These are phyloP conservation scores for Drosophila neonasuta DNA, from an alignment of 2,888 invertebrate species.

Conservation along the genomic window DNA sequence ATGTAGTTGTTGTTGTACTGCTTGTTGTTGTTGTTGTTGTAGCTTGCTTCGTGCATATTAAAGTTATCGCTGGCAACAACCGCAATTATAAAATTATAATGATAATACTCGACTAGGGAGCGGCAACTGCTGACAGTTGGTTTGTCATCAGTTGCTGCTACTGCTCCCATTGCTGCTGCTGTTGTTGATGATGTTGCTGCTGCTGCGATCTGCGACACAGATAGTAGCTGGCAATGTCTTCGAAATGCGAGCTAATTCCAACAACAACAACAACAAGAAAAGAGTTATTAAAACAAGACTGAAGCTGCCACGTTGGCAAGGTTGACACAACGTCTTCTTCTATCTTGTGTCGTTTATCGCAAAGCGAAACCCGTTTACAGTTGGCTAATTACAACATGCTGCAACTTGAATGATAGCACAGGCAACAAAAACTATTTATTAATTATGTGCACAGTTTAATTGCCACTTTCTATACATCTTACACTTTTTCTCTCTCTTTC, in stretches of 20 bases:
- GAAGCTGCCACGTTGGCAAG: conserved; percentile 4
- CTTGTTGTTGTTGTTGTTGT: conserved; percentile 17
- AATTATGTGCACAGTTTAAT: conserved; percentile 70
- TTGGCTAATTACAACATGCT: conserved; percentile 61
- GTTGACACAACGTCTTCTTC: conserved; percentile 30
- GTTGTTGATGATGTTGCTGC: conserved; percentile 29
- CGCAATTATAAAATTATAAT: conserved; percentile 79
- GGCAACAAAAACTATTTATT: conserved; percentile 55
- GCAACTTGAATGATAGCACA: conserved; percentile 38
- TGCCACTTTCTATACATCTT: conserved; percentile 60
- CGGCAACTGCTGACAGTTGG: conserved; percentile 75
- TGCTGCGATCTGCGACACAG: conserved; percentile 60
- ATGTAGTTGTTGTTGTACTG: conserved; percentile 18
- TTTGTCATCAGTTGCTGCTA: conserved; percentile 59
- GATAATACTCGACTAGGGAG: conserved; percentile 74
- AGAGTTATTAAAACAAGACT: conserved; percentile 75
- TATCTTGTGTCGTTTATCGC: conserved; percentile 35
- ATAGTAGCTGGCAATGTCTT: conserved; percentile 55
- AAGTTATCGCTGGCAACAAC: conserved; percentile 73
- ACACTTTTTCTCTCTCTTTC: conserved; percentile 17
- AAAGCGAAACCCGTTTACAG: conserved; percentile 58
- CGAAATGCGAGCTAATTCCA: conserved; percentile 50
- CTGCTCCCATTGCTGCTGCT: conserved; percentile 19
- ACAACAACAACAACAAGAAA: conserved; percentile 32
- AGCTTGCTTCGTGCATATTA: conserved; percentile 65